Evolutionary conservation across 2,888 invertebrate species (phyloP).

Genomic region (Leptopilina myrica): DNA sequence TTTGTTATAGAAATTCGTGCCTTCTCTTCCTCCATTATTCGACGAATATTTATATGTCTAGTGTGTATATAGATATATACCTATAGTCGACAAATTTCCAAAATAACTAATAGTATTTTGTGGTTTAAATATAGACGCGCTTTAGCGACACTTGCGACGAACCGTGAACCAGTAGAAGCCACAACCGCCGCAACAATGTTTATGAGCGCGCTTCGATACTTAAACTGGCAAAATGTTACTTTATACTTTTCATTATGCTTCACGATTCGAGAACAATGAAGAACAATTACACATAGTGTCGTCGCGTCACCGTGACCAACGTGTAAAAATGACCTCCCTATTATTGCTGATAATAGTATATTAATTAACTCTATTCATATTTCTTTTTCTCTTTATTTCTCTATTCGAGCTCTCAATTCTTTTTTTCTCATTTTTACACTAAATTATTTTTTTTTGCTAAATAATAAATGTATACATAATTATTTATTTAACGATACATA

Average conservation of each 20-base stretch:
- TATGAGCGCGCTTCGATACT: conserved; percentile 45
- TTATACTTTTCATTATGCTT: conserved; percentile 56
- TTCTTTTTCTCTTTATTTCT: too few relatives aligned
- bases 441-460: too few relatives aligned
- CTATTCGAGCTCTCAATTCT: too few relatives aligned
- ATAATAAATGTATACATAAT: too few relatives aligned
- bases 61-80: background rate
- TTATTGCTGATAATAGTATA: background rate
- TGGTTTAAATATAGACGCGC: background rate
- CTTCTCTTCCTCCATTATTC: too few relatives aligned
- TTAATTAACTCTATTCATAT: too few relatives aligned
- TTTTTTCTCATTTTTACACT: too few relatives aligned
- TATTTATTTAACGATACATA: too few relatives aligned
- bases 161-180: conserved; percentile 9
- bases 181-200: conserved; percentile 41
- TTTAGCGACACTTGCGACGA: conserved; percentile 7
- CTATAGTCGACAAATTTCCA: background rate
- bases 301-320: background rate
- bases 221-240: conserved; percentile 49
- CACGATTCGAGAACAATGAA: conserved; percentile 33
- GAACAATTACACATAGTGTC: background rate
- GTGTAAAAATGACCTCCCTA: conserved; percentile 22
- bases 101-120: background rate
- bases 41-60: too few relatives aligned
- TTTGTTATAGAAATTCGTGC: too few relatives aligned